Base-by-base conservation (phyloP, 2,797 vertebrate genomes). In the Clangula hyemalis region DNA sequence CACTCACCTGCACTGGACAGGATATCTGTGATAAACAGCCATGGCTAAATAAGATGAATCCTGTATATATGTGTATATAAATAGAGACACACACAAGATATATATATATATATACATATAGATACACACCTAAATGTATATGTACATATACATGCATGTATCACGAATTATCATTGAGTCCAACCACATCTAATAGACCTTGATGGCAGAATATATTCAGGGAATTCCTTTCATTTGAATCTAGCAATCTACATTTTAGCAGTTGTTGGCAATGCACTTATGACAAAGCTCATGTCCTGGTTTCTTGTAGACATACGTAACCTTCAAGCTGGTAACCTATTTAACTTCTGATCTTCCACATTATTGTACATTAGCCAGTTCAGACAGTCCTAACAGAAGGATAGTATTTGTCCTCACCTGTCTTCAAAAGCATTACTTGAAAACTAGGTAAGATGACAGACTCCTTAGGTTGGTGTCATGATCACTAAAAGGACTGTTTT, bases 371-470 rank as follows among this genome's bases (percentile, higher is more conserved):
- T 16, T 47, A 90, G n/a, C 14, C 28, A 53, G 15, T 51, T 85
- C 61, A 53, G 25, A 27, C 6, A 69, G 16, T 36, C 21, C 8
- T 30, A 45, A 34, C 0, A 1, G 13, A 38, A 54, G 2, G 12
- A 58, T 38, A 7, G 30, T 28, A 27, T 77, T n/a, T 84, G 25
- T 77, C 62, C 25, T 76, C 56, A 39, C 11, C 34, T 75, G 24
- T 25, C 20, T 53, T 70, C 27, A 32, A 10, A 62, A 10, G 16
- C 9, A 2, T 56, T 47, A 18, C 14, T 66, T 18, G 28, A 27
- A 84, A 13, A 72, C 10, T 6, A 75, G 14, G n/a, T 73, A 39
- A 13, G 30, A 39, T 34, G 32, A n/a, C 27, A 85, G n/a, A 39
- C 22, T 62, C 16, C 34, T 76, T 51, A 69, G 27, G 51, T 54